These are phyloP conservation scores for Epinephelus lanceolatus DNA, from an alignment of 2,113 vertebrate genomes.

Conservation along the genomic window DNA sequence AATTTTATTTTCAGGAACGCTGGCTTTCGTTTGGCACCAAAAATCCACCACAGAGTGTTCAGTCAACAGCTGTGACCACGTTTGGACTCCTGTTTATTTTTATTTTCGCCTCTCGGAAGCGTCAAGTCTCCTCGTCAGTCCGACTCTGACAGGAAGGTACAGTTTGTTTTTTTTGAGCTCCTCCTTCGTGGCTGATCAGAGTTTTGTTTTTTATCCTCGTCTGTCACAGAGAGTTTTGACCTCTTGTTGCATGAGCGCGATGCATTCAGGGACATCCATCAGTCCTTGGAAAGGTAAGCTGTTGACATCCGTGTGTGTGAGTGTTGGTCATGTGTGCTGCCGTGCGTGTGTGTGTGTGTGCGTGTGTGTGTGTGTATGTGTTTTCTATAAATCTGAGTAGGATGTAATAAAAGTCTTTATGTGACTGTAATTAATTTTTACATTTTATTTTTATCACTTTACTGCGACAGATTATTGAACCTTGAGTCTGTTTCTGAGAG, in stretches of 20 bases:
- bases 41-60: conserved; percentile 10
- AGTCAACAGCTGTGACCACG: conserved; percentile 36
- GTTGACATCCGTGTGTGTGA: neutral
- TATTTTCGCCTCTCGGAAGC: neutral
- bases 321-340: neutral
- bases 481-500: neutral
- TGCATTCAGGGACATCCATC: conserved; percentile 41
- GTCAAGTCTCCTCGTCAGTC: conserved; percentile 1
- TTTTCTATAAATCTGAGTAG: neutral
- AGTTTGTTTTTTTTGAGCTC: neutral
- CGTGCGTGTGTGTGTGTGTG: neutral
- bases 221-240: neutral
- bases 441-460: neutral
- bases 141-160: conserved; percentile 17
- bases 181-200: conserved; percentile 1
- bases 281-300: neutral
- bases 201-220: neutral
- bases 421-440: neutral
- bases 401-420: too few species aligned
- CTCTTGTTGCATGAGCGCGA: conserved; percentile 26
- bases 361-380: too few species aligned
- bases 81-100: neutral
- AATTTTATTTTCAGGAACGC: neutral
- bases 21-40: conserved; percentile 53
- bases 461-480: neutral